Conservation (phyloP, 2,888 invertebrate species). For the Platerodrilus igneus region DNA sequence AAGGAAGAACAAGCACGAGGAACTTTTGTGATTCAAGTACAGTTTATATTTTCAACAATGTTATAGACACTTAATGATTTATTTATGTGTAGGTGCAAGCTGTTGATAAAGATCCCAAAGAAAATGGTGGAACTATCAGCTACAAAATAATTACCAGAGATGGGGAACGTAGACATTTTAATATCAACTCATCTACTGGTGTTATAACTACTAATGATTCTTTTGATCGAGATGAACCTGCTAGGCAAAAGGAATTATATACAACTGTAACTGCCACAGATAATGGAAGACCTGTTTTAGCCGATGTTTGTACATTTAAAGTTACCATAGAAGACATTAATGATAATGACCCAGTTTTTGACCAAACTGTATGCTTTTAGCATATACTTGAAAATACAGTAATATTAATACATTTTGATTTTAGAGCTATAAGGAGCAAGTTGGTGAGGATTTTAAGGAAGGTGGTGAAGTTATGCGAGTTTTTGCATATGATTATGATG, state of each 20-base stretch:
- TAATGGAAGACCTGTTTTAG: conserved; percentile 83
- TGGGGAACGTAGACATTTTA: conserved; percentile 71
- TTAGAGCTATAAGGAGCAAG: conserved; percentile 66
- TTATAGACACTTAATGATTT: conserved; percentile 2
- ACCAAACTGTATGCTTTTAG: conserved; percentile 75
- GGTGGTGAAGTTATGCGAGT: conserved; percentile 79
- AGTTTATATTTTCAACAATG: conserved; percentile 27
- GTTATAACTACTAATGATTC: conserved; percentile 68
- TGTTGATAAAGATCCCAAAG: conserved; percentile 66
- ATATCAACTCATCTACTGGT: conserved; percentile 73
- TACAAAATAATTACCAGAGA: conserved; percentile 78
- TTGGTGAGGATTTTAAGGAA: conserved; percentile 73
- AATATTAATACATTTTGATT: conserved; percentile 42
- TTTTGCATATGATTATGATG: conserved; percentile 89
- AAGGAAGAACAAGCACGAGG: conserved; percentile 68
- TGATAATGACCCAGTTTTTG: conserved; percentile 81
- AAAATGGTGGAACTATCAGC: conserved; percentile 73
- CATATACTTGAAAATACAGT: no score
- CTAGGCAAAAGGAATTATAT: conserved; percentile 75
- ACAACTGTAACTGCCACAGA: conserved; percentile 89
- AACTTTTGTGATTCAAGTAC: conserved; percentile 70
- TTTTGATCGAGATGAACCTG: conserved; percentile 88
- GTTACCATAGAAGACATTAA: conserved; percentile 89
- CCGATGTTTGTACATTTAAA: conserved; percentile 91
- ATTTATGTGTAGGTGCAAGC: conserved; percentile 62